Base-by-base conservation (phyloP, 2,888 invertebrate species). In the Xestoiulus laeticollis region DNA sequence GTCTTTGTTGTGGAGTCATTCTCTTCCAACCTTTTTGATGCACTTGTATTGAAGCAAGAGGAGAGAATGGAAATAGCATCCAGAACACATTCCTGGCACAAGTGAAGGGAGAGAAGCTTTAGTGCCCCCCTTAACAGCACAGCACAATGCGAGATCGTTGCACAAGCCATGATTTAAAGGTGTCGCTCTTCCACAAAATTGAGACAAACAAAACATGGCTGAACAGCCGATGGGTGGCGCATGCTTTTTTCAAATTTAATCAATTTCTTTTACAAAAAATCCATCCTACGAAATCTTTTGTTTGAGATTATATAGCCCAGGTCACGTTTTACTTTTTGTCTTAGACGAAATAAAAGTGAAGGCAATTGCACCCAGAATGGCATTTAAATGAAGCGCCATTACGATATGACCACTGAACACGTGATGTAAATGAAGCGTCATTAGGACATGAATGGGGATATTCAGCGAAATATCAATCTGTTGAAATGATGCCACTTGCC, bases 61-160 rank as follows among this genome's bases (percentile, higher is more conserved):
- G 59, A 68, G n/a, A n/a, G 59, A 68, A 68, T 68, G 59, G 59
- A 68, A 68, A 68, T 68, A 68, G 59, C 59, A 68, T 68, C 59
- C 22, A 26, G 59, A 68, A 22, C 59, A 68, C 59, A 68, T 68
- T 68, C 59, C 22, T 68, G 8, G 59, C 59, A 22, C 22, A 22
- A 68, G 22, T 5, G 10, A 68, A 22, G 59, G 59, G 59, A 26
- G 59, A 5, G 10, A 68, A 68, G 6, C 59, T 68, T 68, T 26
- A 22, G 22, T 22, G 59, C 8, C 59, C 59, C 59, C 59, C 22
- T 53, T 53, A 53, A 53, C 53, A 53, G 53, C 22, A 53, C 53
- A 53, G 53, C 22, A 68, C 59, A 68, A 5, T 68, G 59, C 19
- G 22, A 22, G 59, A 48, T 2, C 22, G 59, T 22, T n/a, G n/a